A percentile compares a stretch with the other conserved stretches of the same genome.
These are phyloP conservation scores for Orestias chungarensis DNA, from an alignment of 2,797 vertebrate species.

Conservation along the genomic window DNA sequence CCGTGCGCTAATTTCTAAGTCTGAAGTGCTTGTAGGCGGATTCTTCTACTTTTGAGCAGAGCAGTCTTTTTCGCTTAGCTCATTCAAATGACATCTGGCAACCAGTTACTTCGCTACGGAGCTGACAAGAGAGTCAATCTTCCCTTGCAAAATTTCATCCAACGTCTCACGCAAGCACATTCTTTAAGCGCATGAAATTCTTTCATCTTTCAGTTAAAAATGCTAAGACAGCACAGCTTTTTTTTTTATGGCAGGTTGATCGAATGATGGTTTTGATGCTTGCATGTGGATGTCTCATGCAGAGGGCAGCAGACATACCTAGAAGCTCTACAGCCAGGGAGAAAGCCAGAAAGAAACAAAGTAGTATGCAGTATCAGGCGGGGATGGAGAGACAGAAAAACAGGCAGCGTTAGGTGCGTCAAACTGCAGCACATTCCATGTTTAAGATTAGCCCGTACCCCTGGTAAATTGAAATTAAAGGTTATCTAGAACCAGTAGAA, in stretches of 20 bases:
- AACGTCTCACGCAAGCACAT: background rate
- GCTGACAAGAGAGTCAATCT: slow-evolving; percentile 2
- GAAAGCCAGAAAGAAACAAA: slow-evolving; percentile 49
- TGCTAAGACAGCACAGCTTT: slow-evolving; percentile 12
- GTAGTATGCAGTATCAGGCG: slow-evolving; percentile 32
- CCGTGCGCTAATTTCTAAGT: background rate
- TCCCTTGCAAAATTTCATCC: slow-evolving; percentile 3
- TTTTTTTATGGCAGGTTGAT: slow-evolving; percentile 31
- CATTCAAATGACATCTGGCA: slow-evolving; percentile 9
- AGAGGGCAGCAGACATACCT: slow-evolving; percentile 69
- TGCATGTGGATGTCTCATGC: slow-evolving; percentile 14
- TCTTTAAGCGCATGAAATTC: slow-evolving; percentile 4
- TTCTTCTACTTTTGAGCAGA: slow-evolving; percentile 2
- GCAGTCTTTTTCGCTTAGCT: slow-evolving; percentile 11
- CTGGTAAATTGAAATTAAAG: slow-evolving; percentile 29
- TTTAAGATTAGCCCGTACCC: slow-evolving; percentile 27
- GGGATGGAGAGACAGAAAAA: slow-evolving; percentile 59
- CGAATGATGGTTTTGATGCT: slow-evolving; percentile 23
- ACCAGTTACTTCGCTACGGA: background rate
- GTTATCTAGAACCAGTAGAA: slow-evolving; percentile 47
- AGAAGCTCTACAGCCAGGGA: slow-evolving; percentile 74
- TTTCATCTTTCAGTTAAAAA: slow-evolving; percentile 13
- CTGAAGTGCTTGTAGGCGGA: background rate
- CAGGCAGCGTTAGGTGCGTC: slow-evolving; percentile 67
- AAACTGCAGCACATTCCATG: slow-evolving; percentile 42